Evolutionary conservation across 2,113 vertebrate genomes (phyloP).

Genomic region (Lates calcarifer): DNA sequence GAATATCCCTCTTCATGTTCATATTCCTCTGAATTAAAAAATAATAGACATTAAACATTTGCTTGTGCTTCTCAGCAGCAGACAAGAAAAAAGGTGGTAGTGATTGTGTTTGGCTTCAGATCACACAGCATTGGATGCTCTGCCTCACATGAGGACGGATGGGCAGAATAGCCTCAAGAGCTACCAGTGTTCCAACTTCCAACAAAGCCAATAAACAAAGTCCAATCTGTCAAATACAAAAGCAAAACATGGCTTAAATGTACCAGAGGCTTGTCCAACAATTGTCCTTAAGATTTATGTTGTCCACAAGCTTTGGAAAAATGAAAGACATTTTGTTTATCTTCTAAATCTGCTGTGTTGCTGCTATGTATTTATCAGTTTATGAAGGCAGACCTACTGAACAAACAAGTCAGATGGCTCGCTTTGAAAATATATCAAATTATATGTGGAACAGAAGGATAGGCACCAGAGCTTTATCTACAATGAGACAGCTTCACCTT

Average conservation of each 20-base stretch:
- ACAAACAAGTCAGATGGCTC: slow-evolving; percentile 1
- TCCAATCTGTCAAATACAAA: slow-evolving; percentile 48
- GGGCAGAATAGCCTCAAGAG: slow-evolving; percentile 50
- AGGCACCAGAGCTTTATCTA: slow-evolving; percentile 17
- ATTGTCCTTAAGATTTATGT: slow-evolving; percentile 3
- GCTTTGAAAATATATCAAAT: slow-evolving; percentile 13
- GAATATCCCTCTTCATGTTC: slow-evolving; percentile 41
- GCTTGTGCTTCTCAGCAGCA: slow-evolving; percentile 36
- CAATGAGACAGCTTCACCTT: slow-evolving; percentile 21
- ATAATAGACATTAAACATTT: slow-evolving; percentile 69
- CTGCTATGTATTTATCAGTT: not conserved
- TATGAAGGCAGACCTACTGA: not conserved
- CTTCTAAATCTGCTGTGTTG: not conserved
- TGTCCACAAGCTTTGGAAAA: not conserved
- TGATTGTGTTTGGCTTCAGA: slow-evolving; percentile 63
- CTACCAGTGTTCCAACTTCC: slow-evolving; percentile 43
- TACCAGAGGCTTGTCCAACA: slow-evolving; percentile 7
- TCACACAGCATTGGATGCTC: slow-evolving; percentile 55
- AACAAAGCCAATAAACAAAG: slow-evolving; percentile 57
- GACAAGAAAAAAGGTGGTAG: slow-evolving; percentile 37
- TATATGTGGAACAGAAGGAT: not conserved
- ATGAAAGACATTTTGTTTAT: not conserved
- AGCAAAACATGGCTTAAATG: slow-evolving; percentile 34
- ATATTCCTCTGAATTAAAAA: slow-evolving; percentile 66
- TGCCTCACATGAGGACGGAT: slow-evolving; percentile 29